Conservation (phyloP, 2,113 vertebrate genomes). For the Zapornia atra region DNA sequence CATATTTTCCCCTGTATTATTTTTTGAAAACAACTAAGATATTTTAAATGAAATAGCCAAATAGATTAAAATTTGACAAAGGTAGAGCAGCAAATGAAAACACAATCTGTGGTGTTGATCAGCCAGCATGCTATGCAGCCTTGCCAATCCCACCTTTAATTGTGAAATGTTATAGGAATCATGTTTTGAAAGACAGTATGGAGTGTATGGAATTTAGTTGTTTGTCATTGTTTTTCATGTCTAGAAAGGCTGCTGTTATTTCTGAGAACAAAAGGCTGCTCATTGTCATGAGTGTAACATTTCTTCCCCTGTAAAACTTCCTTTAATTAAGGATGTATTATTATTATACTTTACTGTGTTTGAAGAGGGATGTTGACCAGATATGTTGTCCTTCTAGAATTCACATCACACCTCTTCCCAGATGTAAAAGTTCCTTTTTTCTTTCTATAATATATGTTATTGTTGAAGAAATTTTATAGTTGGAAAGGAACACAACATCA, state of each 20-base stretch:
- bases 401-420: not conserved
- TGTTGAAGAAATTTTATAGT: not conserved
- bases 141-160: not conserved
- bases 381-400: not conserved
- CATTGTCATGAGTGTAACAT: not conserved
- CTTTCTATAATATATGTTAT: not conserved
- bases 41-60: not conserved
- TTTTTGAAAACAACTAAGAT: not conserved
- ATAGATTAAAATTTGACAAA: not conserved
- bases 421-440: not conserved
- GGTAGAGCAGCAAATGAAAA: not conserved
- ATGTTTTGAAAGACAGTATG: not conserved
- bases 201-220: not conserved
- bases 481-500: rapidly evolving
- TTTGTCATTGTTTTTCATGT: not conserved
- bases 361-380: not conserved
- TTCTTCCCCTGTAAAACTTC: not conserved
- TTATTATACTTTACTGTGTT: not conserved
- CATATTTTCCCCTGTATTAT: not conserved
- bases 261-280: not conserved
- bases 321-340: not conserved
- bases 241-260: not conserved
- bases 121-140: not conserved
- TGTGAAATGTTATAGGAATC: not conserved
- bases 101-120: not conserved